phyloP scores from a whole-genome alignment of 2,113 vertebrate genomes.

The Montifringilla adamsi region DNA sequence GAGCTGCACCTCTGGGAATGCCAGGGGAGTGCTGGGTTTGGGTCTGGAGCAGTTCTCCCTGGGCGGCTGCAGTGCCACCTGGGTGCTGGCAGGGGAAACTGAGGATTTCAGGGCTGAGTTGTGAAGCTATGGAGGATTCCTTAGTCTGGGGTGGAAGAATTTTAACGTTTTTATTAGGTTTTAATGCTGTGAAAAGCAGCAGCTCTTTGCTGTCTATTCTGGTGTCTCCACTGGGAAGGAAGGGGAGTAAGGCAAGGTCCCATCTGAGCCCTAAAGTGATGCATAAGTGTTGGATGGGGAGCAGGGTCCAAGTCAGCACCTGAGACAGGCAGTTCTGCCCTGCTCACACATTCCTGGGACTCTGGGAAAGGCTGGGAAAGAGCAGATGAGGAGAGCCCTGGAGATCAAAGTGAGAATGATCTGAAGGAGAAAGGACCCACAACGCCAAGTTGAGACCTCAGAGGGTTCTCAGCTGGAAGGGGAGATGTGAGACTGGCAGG shows the following conservation, averaged over 20 bases:
- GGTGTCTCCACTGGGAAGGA: background rate
- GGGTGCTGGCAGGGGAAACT: background rate
- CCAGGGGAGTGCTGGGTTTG: background rate
- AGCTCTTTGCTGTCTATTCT: background rate
- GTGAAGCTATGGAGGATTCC: background rate
- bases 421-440: background rate
- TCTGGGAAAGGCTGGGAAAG: background rate
- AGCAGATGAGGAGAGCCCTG: background rate
- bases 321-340: background rate
- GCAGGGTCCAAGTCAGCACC: background rate
- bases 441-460: background rate
- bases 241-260: background rate
- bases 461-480: background rate
- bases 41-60: rapidly evolving
- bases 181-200: background rate
- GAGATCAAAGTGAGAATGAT: background rate
- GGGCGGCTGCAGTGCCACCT: rapidly evolving
- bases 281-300: background rate
- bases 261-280: rapidly evolving
- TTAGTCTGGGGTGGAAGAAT: background rate
- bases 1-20: background rate
- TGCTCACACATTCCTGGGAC: background rate
- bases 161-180: background rate
- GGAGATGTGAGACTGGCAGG: background rate
- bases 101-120: background rate